Conservation (phyloP, 2,797 vertebrate species). For the Alfaro cultratus region DNA sequence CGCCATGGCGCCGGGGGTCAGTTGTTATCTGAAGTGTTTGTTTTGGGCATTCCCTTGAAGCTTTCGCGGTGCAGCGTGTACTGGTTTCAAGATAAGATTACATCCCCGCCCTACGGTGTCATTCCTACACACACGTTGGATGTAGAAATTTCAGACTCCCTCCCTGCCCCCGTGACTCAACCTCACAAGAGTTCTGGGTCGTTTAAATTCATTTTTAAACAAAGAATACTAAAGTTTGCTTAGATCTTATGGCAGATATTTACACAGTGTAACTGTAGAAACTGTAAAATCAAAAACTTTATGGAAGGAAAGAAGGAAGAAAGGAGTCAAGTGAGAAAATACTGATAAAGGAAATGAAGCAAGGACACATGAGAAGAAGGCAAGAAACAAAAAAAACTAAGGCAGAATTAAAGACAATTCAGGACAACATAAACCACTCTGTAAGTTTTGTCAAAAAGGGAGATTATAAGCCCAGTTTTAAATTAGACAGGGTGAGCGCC, state of each 20-base stretch:
- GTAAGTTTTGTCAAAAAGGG: background rate
- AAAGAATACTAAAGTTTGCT: background rate
- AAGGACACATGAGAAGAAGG: background rate
- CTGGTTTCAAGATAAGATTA: background rate
- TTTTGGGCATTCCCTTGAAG: background rate
- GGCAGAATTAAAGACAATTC: background rate
- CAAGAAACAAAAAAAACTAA: background rate
- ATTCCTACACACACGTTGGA: background rate
- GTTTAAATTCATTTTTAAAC: background rate
- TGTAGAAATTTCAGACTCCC: background rate
- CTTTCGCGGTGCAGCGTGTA: background rate
- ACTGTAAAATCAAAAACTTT: background rate
- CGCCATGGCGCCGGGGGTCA: slow-evolving; percentile 73
- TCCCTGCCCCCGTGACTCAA: background rate
- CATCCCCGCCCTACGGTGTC: background rate
- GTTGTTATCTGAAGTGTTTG: slow-evolving; percentile 6
- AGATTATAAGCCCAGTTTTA: background rate
- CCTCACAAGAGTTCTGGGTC: background rate
- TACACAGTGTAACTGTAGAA: background rate
- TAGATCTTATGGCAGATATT: background rate
- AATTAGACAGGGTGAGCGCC: background rate
- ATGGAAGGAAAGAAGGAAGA: background rate
- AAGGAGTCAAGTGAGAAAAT: background rate
- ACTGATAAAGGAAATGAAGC: background rate
- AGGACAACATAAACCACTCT: background rate